Percentiles rank a stretch among this genome's conserved stretches.
Evolutionary conservation across 2,888 invertebrate species (phyloP).

Genomic region (Stratiomys singularior): DNA sequence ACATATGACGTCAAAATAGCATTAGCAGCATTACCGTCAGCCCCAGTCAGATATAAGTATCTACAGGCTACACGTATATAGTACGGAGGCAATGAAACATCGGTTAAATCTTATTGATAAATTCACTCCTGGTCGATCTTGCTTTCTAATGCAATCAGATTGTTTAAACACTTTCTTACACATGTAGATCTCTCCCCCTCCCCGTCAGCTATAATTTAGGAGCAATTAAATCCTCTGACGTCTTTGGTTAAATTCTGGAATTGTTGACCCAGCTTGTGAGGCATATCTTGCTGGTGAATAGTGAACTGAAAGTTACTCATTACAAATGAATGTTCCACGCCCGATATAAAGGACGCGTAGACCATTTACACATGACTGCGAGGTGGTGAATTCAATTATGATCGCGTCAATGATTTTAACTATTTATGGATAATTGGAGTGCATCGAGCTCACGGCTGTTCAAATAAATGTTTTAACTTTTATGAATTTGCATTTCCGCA

Average conservation of each 20-base stretch:
- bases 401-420: no score
- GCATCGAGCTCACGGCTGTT: no score
- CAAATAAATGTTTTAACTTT: no score
- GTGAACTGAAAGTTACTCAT: not conserved
- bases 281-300: not conserved
- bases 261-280: constrained; percentile 8
- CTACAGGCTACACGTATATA: not conserved
- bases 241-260: constrained; percentile 1
- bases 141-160: constrained; percentile 20
- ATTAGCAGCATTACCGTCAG: constrained; percentile 12
- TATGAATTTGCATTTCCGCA: no score
- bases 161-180: not conserved
- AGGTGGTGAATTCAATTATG: no score
- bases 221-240: constrained; percentile 25
- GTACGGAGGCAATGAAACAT: constrained; percentile 11
- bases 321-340: constrained; percentile 16
- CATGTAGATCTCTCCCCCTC: not conserved
- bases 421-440: no score
- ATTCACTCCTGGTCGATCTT: not conserved
- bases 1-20: constrained; percentile 36
- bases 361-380: not conserved
- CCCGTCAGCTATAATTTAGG: not conserved
- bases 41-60: not conserved
- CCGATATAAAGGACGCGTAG: not conserved
- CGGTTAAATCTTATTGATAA: not conserved